Evolutionary conservation across 2,888 invertebrate genomes (phyloP), one percentile per base, ranked within the genome.

Genomic region (Sphinx pinastri): DNA sequence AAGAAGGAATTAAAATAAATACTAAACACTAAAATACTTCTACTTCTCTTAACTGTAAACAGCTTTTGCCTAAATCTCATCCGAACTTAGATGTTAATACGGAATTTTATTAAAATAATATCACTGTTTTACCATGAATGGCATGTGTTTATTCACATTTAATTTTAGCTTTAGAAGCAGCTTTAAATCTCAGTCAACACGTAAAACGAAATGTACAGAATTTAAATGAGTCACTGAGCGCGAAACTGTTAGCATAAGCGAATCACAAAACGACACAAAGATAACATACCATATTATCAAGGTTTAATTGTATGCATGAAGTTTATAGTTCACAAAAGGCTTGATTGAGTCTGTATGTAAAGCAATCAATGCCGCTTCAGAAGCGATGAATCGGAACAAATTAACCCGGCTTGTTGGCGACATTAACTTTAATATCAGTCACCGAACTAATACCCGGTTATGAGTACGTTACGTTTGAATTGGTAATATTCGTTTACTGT

Each of bases 321-420:
- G 63, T 69, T 60, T 63, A 75, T 77, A 77, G 73, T 74, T 72
- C 68, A 81, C 83, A 83, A 83, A 81, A 76, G 79, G 73, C 74
- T 73, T 86, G 84, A 86, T 86, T 86, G 83, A 77, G 75, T 68
- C 74, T 78, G 81, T 74, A 67, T 77, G 68, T 80, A 77, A 79
- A 80, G 79, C 75, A 82, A 83, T 83, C 80, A 82, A 79, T 80
- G 79, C 70, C 77, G 78, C 74, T 78, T 80, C 77, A 73, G 73
- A 75, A 68, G 79, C 74, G 77, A 68, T 82, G 83, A 84, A 81
- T 84, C 74, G 81, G 78, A 81, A 80, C 79, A 81, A 81, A 85
- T 85, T 82, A 82, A 78, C 75, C 71, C 63, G 71, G 75, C 75
- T 77, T 78, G 81, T 80, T 79, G 73, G 72, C 73, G 78, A 79